These are phyloP conservation scores for Chorisops tibialis DNA, from an alignment of 2,888 invertebrate genomes.

Conservation along the genomic window DNA sequence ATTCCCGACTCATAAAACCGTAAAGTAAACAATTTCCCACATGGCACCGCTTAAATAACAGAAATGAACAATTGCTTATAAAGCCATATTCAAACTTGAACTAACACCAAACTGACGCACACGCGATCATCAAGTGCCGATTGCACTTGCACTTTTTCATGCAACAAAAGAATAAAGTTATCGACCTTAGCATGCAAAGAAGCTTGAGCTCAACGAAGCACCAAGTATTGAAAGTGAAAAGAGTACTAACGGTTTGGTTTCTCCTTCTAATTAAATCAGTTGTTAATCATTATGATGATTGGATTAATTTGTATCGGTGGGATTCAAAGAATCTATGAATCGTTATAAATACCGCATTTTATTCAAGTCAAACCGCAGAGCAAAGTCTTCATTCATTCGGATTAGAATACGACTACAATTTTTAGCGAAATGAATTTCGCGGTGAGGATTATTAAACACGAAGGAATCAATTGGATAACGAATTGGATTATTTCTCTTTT, in stretches of 20 bases:
- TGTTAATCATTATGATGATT: too few species aligned
- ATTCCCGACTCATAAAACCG: neutral
- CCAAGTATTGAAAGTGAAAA: too few species aligned
- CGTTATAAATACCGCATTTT: conserved; percentile 15
- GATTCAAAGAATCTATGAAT: too few species aligned
- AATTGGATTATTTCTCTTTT: neutral
- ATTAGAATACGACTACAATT: neutral
- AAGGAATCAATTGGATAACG: neutral
- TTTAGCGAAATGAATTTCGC: conserved; percentile 6
- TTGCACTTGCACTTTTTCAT: too few species aligned
- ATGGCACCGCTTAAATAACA: neutral
- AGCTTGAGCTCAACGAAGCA: too few species aligned
- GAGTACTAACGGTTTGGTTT: too few species aligned
- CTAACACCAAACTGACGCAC: neutral
- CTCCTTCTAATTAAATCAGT: too few species aligned
- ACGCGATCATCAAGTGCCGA: too few species aligned
- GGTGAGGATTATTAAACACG: neutral
- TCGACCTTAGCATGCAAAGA: too few species aligned
- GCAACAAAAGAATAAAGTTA: too few species aligned
- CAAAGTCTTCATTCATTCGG: conserved; percentile 3
- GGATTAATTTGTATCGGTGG: too few species aligned
- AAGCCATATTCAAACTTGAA: conserved; percentile 13
- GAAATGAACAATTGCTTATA: neutral
- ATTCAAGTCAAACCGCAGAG: neutral
- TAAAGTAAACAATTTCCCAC: conserved; percentile 7